Conservation (phyloP, 2,888 invertebrate species). For the Cheilosia grossa region DNA sequence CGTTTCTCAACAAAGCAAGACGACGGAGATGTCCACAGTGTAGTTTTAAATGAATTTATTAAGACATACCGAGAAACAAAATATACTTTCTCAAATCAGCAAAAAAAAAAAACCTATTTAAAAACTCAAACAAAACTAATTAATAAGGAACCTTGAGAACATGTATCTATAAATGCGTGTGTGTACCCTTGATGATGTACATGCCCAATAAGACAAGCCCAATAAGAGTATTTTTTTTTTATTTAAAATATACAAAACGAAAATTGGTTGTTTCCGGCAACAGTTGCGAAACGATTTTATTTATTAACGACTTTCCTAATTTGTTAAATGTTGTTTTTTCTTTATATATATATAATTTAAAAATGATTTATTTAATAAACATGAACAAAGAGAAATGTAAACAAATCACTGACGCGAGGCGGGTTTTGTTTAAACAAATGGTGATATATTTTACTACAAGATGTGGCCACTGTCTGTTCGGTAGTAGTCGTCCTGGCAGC, state of each 20-base stretch:
- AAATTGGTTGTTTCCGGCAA: conserved; percentile 11
- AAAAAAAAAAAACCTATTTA: conserved; percentile 19
- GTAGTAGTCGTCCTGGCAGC: background rate
- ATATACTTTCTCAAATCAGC: conserved; percentile 4
- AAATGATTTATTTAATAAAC: conserved; percentile 55
- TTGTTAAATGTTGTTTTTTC: conserved; percentile 59
- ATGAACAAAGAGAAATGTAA: conserved; percentile 25
- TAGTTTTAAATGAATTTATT: background rate
- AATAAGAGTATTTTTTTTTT: conserved; percentile 24
- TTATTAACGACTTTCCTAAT: conserved; percentile 19
- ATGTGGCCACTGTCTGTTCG: conserved; percentile 35
- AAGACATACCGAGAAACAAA: background rate
- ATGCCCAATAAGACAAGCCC: conserved; percentile 5
- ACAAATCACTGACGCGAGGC: conserved; percentile 9
- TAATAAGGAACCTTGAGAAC: conserved; percentile 24
- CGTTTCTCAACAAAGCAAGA: conserved; percentile 37
- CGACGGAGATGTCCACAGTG: conserved; percentile 5
- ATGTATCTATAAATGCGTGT: conserved; percentile 31
- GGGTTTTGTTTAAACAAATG: conserved; percentile 40
- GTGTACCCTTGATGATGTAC: conserved; percentile 11
- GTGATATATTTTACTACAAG: conserved; percentile 52
- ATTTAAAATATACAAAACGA: conserved; percentile 10
- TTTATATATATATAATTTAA: conserved; percentile 24
- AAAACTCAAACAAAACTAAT: conserved; percentile 4
- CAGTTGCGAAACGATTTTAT: conserved; percentile 26